Percentiles rank a stretch among this genome's conserved stretches.
These are phyloP conservation scores for Notospermus geniculatus DNA, from an alignment of 1,140 invertebrate species.

Conservation along the genomic window DNA sequence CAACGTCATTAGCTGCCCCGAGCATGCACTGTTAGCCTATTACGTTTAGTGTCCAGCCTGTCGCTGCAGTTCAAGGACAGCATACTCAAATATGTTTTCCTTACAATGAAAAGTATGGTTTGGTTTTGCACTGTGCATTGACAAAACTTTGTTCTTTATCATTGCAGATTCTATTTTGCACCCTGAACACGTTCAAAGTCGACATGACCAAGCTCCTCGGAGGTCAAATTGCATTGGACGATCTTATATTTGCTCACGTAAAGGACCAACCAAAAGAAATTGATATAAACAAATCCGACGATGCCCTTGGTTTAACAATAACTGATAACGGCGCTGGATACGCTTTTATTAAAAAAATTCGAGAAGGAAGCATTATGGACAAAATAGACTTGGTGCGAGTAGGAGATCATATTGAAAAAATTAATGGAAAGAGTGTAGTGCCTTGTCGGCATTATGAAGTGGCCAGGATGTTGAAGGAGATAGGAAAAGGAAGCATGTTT, in stretches of 20 bases:
- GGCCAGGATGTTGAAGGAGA: conserved; percentile 90
- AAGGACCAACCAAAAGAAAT: conserved; percentile 94
- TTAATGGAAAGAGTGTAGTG: conserved; percentile 80
- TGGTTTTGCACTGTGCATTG: not conserved
- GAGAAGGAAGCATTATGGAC: conserved; percentile 87
- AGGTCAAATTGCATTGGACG: conserved; percentile 93
- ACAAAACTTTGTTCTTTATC: conserved; percentile 35
- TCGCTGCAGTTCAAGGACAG: too few species aligned
- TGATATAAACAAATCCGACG: conserved; percentile 87
- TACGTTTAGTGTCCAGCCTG: too few species aligned
- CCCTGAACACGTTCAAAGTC: conserved; percentile 93
- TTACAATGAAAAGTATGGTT: too few species aligned
- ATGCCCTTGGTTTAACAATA: conserved; percentile 93
- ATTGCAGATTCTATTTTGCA: conserved; percentile 95
- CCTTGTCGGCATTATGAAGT: conserved; percentile 95
- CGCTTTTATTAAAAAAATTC: conserved; percentile 96
- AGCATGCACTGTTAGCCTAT: too few species aligned
- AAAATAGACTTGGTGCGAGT: conserved; percentile 76
- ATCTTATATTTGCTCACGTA: conserved; percentile 96
- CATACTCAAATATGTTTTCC: too few species aligned
- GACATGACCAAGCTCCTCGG: conserved; percentile 93
- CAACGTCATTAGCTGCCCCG: too few species aligned
- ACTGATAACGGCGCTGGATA: conserved; percentile 96
- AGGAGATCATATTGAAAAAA: conserved; percentile 96
- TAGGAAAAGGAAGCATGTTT: conserved; percentile 84